phyloP scores from a whole-genome alignment of 2,113 vertebrate genomes.

The Coregonus clupeaformis region DNA sequence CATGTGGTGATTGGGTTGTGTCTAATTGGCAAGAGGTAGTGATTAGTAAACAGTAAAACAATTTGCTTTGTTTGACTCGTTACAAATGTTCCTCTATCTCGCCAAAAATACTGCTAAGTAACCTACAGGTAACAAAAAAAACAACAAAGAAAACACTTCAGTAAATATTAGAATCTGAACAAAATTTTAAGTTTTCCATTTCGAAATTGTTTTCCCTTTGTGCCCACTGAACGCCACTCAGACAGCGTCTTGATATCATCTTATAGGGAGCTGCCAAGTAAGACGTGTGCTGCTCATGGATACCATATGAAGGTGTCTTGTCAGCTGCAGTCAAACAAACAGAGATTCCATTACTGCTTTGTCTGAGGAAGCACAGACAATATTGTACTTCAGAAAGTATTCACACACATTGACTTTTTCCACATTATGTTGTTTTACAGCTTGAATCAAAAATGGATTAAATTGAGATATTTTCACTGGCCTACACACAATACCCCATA shows the following conservation, averaged over 20 bases:
- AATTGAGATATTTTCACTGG: too few relatives aligned
- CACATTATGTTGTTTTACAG: too few relatives aligned
- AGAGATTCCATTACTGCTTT: slow-evolving; percentile 25
- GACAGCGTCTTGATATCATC: neutral
- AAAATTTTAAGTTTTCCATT: too few relatives aligned
- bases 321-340: slow-evolving; percentile 27
- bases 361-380: slow-evolving; percentile 21
- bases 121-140: neutral
- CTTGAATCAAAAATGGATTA: too few relatives aligned
- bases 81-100: slow-evolving; percentile 31
- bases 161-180: too few relatives aligned
- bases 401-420: too few relatives aligned
- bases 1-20: slow-evolving; percentile 68
- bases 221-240: too few relatives aligned
- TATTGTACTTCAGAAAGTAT: too few relatives aligned
- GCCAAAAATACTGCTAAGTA: slow-evolving; percentile 26
- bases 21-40: slow-evolving; percentile 63
- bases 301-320: slow-evolving; percentile 21
- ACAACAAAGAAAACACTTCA: too few relatives aligned
- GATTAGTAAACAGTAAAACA: slow-evolving; percentile 67
- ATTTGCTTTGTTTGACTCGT: slow-evolving; percentile 39
- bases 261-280: slow-evolving; percentile 21
- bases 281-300: slow-evolving; percentile 34
- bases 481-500: too few relatives aligned
- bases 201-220: too few relatives aligned